A percentile compares a stretch with the other conserved stretches of the same genome.
These are phyloP conservation scores for Tupiocoris notatus DNA, from an alignment of 2,888 invertebrate species.

Conservation along the genomic window DNA sequence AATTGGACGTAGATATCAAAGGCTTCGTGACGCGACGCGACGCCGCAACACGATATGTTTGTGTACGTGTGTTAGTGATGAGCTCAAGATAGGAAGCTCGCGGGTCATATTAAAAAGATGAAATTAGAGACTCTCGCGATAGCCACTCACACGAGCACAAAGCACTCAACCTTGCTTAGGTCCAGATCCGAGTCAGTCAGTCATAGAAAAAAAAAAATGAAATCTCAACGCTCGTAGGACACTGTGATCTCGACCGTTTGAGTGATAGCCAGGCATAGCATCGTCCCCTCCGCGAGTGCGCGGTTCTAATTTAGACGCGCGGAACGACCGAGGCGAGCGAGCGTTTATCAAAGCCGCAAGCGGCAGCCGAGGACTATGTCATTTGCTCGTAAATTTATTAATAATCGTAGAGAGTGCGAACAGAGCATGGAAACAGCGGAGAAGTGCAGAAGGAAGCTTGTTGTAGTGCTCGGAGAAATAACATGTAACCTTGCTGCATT, in stretches of 20 bases:
- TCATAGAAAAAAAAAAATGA: too few relatives aligned
- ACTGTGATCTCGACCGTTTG: slow-evolving; percentile 20
- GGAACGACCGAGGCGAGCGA: not conserved
- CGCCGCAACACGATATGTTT: not conserved
- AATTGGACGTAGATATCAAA: not conserved
- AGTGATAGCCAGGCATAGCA: slow-evolving; percentile 24
- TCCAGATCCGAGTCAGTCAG: not conserved
- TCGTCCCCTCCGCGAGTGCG: not conserved
- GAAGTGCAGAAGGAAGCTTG: too few relatives aligned
- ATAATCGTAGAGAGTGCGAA: slow-evolving; percentile 3
- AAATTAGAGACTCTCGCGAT: not conserved
- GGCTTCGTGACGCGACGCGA: not conserved
- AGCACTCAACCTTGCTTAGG: not conserved
- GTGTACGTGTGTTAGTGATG: not conserved
- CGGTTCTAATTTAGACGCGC: slow-evolving; percentile 35
- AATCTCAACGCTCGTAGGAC: too few relatives aligned
- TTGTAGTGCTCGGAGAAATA: too few relatives aligned
- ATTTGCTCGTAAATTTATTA: slow-evolving; percentile 39
- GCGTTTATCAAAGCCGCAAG: slow-evolving; percentile 20
- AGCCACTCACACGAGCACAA: not conserved
- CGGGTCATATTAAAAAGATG: not conserved
- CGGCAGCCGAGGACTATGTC: slow-evolving; percentile 24
- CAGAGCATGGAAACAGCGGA: too few relatives aligned
- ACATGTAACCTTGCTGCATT: too few relatives aligned
- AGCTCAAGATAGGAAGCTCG: not conserved